phyloP scores from a whole-genome alignment of 2,113 vertebrate species.

The Vulpes ferrilata region DNA sequence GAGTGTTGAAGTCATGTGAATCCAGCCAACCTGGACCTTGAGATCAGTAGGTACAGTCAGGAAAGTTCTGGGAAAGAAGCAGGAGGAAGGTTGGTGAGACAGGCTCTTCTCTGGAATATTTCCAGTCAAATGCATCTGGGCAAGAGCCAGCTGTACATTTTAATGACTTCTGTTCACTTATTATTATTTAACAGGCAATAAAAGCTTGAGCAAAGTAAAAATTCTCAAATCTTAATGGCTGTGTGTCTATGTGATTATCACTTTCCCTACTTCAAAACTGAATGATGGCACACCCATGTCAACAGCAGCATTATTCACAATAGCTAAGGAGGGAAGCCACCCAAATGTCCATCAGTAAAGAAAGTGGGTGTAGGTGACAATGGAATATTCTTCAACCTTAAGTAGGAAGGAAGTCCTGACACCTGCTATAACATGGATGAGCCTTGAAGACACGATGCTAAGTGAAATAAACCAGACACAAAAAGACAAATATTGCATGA shows the following conservation, averaged over 20 bases:
- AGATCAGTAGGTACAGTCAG: background rate
- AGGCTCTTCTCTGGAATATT: background rate
- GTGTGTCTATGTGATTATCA: background rate
- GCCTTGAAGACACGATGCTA: background rate
- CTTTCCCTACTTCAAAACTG: background rate
- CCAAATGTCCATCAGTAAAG: background rate
- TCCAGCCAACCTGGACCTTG: background rate
- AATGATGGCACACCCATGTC: background rate
- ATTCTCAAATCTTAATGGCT: background rate
- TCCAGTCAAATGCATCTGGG: background rate
- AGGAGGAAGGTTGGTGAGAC: rapidly evolving
- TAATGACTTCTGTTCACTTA: background rate
- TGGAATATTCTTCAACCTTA: background rate
- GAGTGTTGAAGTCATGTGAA: background rate
- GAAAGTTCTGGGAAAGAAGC: background rate
- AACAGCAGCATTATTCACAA: background rate
- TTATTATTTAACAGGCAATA: background rate
- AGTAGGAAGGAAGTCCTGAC: background rate
- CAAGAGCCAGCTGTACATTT: background rate
- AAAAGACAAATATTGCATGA: background rate
- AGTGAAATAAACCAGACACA: background rate
- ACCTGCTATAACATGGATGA: background rate
- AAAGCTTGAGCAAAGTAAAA: background rate
- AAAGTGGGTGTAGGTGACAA: background rate
- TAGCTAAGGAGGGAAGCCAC: background rate